Base-by-base conservation (phyloP, 1,140 invertebrate species). In the Andricus grossulariae region DNA sequence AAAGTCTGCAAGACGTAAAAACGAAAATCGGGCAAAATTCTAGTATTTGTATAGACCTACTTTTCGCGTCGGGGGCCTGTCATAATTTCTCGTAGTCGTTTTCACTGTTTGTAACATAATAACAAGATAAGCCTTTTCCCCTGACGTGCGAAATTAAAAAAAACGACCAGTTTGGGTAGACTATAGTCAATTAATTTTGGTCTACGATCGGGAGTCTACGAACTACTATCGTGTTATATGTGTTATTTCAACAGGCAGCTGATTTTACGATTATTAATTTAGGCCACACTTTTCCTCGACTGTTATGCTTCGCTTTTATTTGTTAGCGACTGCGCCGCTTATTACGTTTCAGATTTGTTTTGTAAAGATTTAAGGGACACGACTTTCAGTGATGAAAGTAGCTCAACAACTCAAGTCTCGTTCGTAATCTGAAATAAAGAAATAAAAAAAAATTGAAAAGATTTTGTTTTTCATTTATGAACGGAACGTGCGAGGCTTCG, bases 181-280 rank as follows among this genome's bases (percentile, higher is more conserved):
- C 79, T 81, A 10, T 39, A 82, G 82, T 81, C 80, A 81, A 78
- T 83, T 81, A 77, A 75, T 39, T 80, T 73, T 82, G 82, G 78
- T 84, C 77, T 82, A 83, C 70, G 50, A 81, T 81, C 25, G 25
- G 25, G 25, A 32, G 25, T 32, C 25, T 32, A 32, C 25, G 25
- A 32, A 25, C 25, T 25, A 25, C 2, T 32, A 32, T 32, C 78
- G 51, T 51, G 70, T 66, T 78, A 76, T 71, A 13, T 71, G 77
- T 76, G 76, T 83, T 80, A 72, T 77, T 77, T 78, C 80, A 80
- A 84, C 83, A 82, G 85, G 84, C 85, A 87, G 85, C 86, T 79
- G 73, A 77, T 72, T 70, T 71, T 71, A 73, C 18, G 54, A 77
- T 74, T 74, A 32, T 13, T 13, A 6, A 32, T 66, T 66, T 66